A percentile compares a stretch with the other conserved stretches of the same genome.
Conservation (phyloP, 2,113 vertebrate species). For the Megalops atlanticus region DNA sequence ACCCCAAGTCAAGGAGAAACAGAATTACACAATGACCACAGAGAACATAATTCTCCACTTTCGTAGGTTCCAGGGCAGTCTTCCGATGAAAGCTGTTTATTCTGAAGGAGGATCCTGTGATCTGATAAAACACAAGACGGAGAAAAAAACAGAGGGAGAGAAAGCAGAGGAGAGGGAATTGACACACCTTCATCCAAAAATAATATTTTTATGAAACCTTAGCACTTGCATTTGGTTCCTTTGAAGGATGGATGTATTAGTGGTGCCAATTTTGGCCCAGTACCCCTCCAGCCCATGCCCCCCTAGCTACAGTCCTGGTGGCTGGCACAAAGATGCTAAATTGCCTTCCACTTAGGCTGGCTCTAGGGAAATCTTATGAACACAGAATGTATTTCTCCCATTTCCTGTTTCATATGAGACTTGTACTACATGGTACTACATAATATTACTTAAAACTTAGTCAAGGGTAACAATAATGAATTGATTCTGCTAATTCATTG, state of each 20-base stretch:
- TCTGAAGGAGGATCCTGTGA: neutral
- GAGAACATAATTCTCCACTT: conserved; percentile 65
- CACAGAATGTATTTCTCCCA: neutral
- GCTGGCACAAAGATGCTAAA: conserved; percentile 13
- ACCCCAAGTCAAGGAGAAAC: conserved; percentile 65
- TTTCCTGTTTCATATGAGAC: neutral
- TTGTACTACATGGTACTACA: neutral
- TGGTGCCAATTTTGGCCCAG: neutral
- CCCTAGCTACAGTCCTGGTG: neutral
- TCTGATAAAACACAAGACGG: neutral
- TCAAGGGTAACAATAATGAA: conserved; percentile 15
- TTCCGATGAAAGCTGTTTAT: neutral
- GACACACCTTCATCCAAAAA: conserved; percentile 3
- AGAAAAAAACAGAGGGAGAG: neutral
- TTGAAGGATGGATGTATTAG: conserved; percentile 25
- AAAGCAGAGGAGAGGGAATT: neutral
- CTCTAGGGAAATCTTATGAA: neutral
- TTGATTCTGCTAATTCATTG: too few relatives aligned
- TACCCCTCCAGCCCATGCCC: too few relatives aligned
- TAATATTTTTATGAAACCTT: conserved; percentile 16
- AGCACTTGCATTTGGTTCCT: conserved; percentile 12
- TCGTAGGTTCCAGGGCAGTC: neutral
- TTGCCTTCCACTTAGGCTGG: neutral
- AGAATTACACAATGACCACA: conserved; percentile 59
- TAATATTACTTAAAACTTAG: too few relatives aligned